These are phyloP conservation scores for Aphaenogaster ashmeadi DNA, from an alignment of 1,140 invertebrate genomes.

Conservation along the genomic window DNA sequence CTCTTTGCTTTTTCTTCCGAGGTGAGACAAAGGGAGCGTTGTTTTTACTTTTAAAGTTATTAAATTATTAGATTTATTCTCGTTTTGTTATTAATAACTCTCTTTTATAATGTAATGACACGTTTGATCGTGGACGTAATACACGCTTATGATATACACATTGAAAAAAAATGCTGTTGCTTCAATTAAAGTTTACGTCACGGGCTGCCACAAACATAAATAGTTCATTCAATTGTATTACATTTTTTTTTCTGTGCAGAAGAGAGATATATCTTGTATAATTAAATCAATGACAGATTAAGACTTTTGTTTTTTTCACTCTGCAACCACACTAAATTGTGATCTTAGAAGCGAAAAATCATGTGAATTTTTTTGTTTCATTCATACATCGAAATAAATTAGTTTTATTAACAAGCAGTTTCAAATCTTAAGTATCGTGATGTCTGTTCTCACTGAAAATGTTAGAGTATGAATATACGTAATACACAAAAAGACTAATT, in stretches of 20 bases:
- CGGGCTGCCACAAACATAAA: too few species aligned
- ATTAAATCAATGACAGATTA: not conserved
- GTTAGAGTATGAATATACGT: not conserved
- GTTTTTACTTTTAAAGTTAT: conserved; percentile 17
- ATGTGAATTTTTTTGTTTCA: not conserved
- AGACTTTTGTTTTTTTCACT: not conserved
- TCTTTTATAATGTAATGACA: conserved; percentile 13
- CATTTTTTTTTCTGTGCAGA: too few species aligned
- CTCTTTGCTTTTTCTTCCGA: conserved; percentile 6
- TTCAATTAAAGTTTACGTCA: too few species aligned
- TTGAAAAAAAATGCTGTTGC: not conserved
- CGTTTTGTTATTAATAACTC: conserved; percentile 42
- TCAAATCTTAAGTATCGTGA: not conserved
- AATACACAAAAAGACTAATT: not conserved
- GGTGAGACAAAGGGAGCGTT: not conserved
- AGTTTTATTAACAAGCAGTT: not conserved
- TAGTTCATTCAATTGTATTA: too few species aligned
- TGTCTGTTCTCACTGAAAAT: not conserved
- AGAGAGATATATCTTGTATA: conserved; percentile 1
- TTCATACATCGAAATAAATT: not conserved
- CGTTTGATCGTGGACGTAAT: not conserved
- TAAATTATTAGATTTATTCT: conserved; percentile 33
- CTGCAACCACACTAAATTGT: not conserved
- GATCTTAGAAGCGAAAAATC: not conserved
- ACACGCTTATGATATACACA: not conserved